phyloP scores from a whole-genome alignment of 1,140 invertebrate genomes.

The Drosophila insularis region DNA sequence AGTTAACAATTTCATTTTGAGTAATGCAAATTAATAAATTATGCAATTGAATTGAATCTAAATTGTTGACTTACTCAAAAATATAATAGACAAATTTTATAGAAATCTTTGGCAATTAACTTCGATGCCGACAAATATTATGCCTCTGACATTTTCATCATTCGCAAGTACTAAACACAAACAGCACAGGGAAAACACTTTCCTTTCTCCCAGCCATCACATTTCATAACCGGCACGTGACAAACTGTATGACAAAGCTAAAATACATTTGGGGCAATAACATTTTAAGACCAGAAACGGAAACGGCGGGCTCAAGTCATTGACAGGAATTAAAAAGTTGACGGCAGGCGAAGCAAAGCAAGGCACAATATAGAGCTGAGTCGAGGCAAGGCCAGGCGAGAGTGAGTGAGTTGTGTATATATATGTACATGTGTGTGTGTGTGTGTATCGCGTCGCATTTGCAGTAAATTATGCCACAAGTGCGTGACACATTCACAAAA shows the following conservation, averaged over 20 bases:
- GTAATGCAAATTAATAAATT: no score
- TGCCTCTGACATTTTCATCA: constrained; percentile 60
- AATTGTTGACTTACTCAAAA: no score
- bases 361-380: not conserved
- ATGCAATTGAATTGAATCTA: no score
- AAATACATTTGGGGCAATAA: constrained; percentile 10
- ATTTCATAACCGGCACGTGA: constrained; percentile 34
- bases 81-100: not conserved
- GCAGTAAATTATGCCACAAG: constrained; percentile 58
- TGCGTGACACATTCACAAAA: constrained; percentile 46
- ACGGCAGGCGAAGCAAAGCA: constrained; percentile 26
- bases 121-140: constrained; percentile 39
- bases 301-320: constrained; percentile 51
- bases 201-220: constrained; percentile 1
- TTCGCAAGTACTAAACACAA: constrained; percentile 53
- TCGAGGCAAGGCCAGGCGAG: not conserved
- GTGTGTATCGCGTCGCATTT: constrained; percentile 41
- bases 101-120: constrained; percentile 6
- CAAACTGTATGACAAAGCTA: constrained; percentile 11
- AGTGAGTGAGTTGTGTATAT: not conserved
- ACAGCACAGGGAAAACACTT: constrained; percentile 5
- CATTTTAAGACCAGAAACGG: constrained; percentile 24
- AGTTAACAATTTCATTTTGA: no score
- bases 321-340: constrained; percentile 59
- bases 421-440: constrained; percentile 9